These are phyloP conservation scores for Babyrousa celebensis DNA, from an alignment of 2,797 vertebrate genomes.

Conservation along the genomic window DNA sequence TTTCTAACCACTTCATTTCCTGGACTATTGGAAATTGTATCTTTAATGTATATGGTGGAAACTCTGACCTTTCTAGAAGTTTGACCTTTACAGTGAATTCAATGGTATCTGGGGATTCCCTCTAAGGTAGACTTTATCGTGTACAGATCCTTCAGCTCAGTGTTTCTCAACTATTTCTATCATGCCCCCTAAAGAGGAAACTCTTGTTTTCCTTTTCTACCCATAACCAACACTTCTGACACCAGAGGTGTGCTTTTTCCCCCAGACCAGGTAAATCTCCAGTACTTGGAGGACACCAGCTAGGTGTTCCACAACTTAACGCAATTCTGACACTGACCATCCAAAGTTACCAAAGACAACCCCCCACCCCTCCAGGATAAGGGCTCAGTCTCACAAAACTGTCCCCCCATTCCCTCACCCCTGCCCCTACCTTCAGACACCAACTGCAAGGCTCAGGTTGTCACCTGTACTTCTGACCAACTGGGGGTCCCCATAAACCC, in stretches of 20 bases:
- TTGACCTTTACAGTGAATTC: constrained; percentile 75
- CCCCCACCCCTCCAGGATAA: not conserved
- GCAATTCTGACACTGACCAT: not conserved
- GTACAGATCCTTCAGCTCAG: not conserved
- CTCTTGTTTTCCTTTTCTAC: not conserved
- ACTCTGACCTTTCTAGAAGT: constrained; percentile 70
- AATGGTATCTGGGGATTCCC: constrained; percentile 77
- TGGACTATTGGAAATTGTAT: not conserved
- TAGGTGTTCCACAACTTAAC: not conserved
- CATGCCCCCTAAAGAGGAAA: not conserved
- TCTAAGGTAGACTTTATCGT: not conserved
- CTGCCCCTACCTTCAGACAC: not conserved
- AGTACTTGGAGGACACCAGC: not conserved
- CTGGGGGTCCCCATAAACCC: not conserved
- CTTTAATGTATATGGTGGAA: constrained; percentile 1
- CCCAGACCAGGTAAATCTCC: not conserved
- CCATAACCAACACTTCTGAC: not conserved
- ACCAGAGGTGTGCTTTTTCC: not conserved
- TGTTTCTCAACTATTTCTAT: not conserved
- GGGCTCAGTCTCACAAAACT: not conserved
- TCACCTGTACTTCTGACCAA: not conserved
- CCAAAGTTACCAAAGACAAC: not conserved
- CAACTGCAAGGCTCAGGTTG: not conserved
- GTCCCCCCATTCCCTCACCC: not conserved
- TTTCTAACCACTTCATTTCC: constrained; percentile 80